These are phyloP conservation scores for Astyanax mexicanus DNA, from an alignment of 2,797 vertebrate species.

Conservation along the genomic window DNA sequence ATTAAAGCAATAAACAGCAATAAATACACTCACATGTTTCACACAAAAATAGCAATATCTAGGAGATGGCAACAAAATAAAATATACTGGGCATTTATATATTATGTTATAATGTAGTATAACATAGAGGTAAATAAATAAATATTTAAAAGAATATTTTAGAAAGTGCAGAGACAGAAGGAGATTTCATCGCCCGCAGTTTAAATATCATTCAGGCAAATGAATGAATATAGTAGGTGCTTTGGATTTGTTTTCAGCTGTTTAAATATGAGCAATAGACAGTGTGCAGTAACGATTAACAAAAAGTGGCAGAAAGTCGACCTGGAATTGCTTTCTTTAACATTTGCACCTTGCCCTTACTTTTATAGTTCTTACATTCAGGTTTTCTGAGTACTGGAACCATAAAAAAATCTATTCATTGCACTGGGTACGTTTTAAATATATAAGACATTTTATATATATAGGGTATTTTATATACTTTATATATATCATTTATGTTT, in stretches of 20 bases:
- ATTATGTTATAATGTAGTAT: not conserved
- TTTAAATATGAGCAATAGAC: not conserved
- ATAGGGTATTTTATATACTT: not conserved
- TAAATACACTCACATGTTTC: constrained; percentile 50
- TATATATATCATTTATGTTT: constrained; percentile 19
- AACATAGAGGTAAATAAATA: constrained; percentile 39
- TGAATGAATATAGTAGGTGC: constrained; percentile 16
- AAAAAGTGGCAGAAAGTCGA: not conserved
- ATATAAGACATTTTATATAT: not conserved
- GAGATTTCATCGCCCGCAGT: constrained; percentile 15
- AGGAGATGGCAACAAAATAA: constrained; percentile 38
- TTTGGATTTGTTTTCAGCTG: not conserved
- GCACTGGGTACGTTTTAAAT: not conserved
- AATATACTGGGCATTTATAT: constrained; percentile 8
- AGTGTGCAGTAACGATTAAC: not conserved
- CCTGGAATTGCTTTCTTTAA: not conserved
- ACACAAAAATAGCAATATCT: constrained; percentile 48
- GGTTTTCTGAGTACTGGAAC: not conserved
- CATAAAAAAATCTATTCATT: not conserved
- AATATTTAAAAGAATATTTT: constrained; percentile 32
- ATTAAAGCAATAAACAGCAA: constrained; percentile 40
- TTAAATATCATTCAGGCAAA: not conserved
- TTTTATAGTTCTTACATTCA: not conserved
- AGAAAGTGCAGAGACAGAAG: constrained; percentile 25
- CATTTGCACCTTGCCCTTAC: not conserved